Evolutionary conservation across 2,888 invertebrate species (phyloP), one percentile per base, ranked within the genome.

Genomic region (Germaria angustata): DNA sequence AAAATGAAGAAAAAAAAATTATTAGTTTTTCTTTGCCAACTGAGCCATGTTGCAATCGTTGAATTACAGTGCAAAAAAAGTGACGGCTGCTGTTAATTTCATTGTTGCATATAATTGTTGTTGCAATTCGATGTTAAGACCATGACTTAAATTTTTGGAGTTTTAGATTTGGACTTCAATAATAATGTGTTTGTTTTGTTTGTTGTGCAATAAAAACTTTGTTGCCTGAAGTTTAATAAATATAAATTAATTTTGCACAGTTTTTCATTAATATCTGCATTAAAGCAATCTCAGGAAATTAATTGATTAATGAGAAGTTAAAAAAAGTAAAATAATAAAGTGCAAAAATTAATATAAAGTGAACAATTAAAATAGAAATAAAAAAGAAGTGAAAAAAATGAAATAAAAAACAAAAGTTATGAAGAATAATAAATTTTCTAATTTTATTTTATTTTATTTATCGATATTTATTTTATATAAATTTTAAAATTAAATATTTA

Each of bases 121-220:
- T n/a, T 15, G 22, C 20, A 39, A 15, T 63, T 36, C 36, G 17
- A 34, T 44, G 5, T 32, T 32, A 24, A 39, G 20, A 59, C 39
- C 73, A 53, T 75, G 63, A 63, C 73, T 69, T 69, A 75, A 5
- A 5, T 63, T 75, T 46, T 36, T 51, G 72, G 51, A 24, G 63
- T 28, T 59, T 57, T 39, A 49, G 57, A 5, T 28, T 66, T 39
- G 72, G 44, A 59, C 34, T 55, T 73, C 24, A 53, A 57, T 57
- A 34, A 11, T 13, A 68, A 24, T 36, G 15, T 55, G 7, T 44
- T 63, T 46, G 32, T 44, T 49, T 44, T 17, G 11, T 3, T 24
- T 68, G 11, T 49, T 20, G 32, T 20, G 32, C 20, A 55, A 39
- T 17, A 41, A 53, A 55, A 44, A 55, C 20, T 24, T 17, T 53